These are phyloP conservation scores for Pyrrhia umbra DNA, from an alignment of 2,888 invertebrate genomes.

Conservation along the genomic window DNA sequence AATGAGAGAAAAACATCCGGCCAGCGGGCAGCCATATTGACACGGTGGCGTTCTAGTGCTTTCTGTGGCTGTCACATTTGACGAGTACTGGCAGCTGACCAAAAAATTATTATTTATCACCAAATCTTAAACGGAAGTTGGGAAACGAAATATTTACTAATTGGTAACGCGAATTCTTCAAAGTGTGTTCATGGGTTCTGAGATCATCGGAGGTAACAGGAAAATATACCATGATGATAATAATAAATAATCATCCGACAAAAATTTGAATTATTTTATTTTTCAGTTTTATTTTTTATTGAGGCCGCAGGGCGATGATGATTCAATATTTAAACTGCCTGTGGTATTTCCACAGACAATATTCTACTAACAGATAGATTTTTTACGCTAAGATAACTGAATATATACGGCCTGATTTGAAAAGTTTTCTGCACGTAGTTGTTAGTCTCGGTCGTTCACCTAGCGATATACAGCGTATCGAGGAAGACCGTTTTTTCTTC, in stretches of 20 bases:
- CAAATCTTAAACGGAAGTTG: slow-evolving; percentile 66
- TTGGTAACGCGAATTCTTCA: slow-evolving; percentile 63
- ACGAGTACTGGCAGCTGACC: slow-evolving; percentile 74
- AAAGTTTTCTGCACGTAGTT: slow-evolving; percentile 6
- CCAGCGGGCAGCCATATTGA: slow-evolving; percentile 39
- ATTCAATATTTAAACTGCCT: slow-evolving; percentile 3
- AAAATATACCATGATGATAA: slow-evolving; percentile 50
- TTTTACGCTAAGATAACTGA: neutral
- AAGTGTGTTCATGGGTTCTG: slow-evolving; percentile 57
- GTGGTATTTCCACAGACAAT: neutral
- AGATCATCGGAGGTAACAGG: slow-evolving; percentile 57
- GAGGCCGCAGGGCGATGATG: slow-evolving; percentile 13
- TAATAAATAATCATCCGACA: slow-evolving; percentile 37
- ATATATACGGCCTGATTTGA: neutral
- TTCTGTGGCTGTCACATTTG: slow-evolving; percentile 62
- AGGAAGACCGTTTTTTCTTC: slow-evolving; percentile 13
- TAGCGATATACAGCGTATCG: slow-evolving; percentile 24
- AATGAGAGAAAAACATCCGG: slow-evolving; percentile 67
- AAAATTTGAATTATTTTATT: slow-evolving; percentile 39
- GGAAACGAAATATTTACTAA: slow-evolving; percentile 71
- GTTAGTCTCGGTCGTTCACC: slow-evolving; percentile 20
- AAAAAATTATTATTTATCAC: slow-evolving; percentile 67
- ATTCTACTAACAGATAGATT: neutral
- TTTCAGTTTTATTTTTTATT: slow-evolving; percentile 9
- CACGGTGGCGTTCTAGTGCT: slow-evolving; percentile 44